Evolutionary conservation across 2,797 vertebrate genomes (phyloP), one percentile per base, ranked within the genome.

Genomic region (Schizopygopsis malacanthus): DNA sequence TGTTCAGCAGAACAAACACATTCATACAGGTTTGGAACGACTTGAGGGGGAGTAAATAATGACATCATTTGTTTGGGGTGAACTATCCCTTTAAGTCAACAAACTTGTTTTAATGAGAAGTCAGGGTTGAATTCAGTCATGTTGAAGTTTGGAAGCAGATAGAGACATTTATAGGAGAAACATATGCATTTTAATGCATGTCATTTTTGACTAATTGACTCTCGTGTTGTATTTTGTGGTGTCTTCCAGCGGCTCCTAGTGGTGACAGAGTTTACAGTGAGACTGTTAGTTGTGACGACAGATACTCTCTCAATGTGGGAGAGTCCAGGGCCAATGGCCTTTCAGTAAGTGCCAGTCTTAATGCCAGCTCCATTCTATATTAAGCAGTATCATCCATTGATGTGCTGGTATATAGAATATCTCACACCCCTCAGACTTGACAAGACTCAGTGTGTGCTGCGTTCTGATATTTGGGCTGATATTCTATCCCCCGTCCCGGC

Each of bases 401-500:
- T 94, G 94, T 93, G 83, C 79, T 87, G 90, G 90, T 93, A 94
- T 95, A 95, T 95, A 94, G 87, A 86, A 91, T 95, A 91, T 95
- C 94, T 95, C 94, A 94, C 95, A 95, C 94, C 93, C 92, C 90
- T 82, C 83, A 89, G 81, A 90, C 93, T 92, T 94, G 93, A 93
- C 83, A 95, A 95, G 95, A 95, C 93, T 91, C 89, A 88, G 88
- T 93, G 93, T 92, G 92, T 85, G 88, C 90, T 89, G 90, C 92
- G 93, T 93, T 92, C 90, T 92, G 91, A 95, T 92, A 94, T 93
- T 92, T 90, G 89, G 89, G 89, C 87, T 87, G 93, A 94, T 92
- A 95, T 93, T 93, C 93, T 94, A 95, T 95, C 94, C 93, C 86
- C 90, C 33, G 90, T 88, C 41, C 61, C 41, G 43, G 90, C 87